These are phyloP conservation scores for Gallinago nigripennis DNA, from an alignment of 2,797 vertebrate genomes.

Conservation along the genomic window DNA sequence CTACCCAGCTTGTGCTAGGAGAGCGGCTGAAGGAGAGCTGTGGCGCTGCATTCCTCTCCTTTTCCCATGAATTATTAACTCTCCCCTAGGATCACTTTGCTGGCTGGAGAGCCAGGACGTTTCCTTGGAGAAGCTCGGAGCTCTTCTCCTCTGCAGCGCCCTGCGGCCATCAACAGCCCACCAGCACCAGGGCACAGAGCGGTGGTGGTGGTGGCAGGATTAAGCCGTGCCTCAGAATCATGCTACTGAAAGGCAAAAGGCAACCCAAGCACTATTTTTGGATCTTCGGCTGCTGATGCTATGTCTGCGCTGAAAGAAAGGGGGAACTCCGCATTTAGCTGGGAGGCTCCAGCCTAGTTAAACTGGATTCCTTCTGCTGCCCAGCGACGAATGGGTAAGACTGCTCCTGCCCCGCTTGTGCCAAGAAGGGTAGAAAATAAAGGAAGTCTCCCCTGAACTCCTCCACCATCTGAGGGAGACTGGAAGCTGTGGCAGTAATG, in stretches of 20 bases:
- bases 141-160: not conserved
- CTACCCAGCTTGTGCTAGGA: not conserved
- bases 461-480: not conserved
- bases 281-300: not conserved
- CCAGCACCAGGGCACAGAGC: accelerated
- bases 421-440: not conserved
- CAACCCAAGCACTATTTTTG: not conserved
- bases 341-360: not conserved
- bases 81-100: not conserved
- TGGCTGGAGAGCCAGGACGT: not conserved
- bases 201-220: not conserved
- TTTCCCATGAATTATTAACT: constrained; percentile 57
- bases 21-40: not conserved
- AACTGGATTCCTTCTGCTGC: not conserved
- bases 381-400: accelerated
- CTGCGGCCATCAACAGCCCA: not conserved
- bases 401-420: not conserved
- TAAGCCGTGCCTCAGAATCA: not conserved
- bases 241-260: not conserved
- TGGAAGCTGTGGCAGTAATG: not conserved
- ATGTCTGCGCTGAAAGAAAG: not conserved
- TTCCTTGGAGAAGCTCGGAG: not conserved
- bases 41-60: not conserved
- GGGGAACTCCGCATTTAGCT: not conserved
- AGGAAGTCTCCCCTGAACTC: not conserved